Base-by-base conservation (phyloP, 1,140 invertebrate genomes). In the Andricus grossulariae region DNA sequence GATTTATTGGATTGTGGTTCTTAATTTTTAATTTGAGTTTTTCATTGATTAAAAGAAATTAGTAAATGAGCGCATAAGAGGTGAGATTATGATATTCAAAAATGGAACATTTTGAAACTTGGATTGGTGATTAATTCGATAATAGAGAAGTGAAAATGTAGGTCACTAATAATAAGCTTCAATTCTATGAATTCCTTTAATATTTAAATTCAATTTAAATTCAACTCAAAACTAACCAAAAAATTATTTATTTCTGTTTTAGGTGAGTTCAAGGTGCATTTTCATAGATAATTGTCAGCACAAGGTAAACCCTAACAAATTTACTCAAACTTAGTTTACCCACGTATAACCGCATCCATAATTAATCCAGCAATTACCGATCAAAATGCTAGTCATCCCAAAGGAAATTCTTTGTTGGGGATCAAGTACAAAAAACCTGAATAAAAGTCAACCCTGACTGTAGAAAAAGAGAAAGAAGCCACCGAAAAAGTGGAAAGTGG, bases 281-380 rank as follows among this genome's bases (percentile, higher is more conserved):
- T 19, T 60, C 15, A 32, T 54, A n/a, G 13, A 79, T 45, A 80
- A 81, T 57, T 57, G 57, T 25, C 75, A 82, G 80, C 82, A 78
- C 50, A 73, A 85, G 83, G 84, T 81, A 76, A 84, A 70, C 73
- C 50, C 15, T 51, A 50, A 66, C 57, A 25, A 72, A 51, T 49
- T 50, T 52, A 45, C 70, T 45, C 12, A 25, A 54, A 70, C 60
- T 76, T 60, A 13, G 19, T 18, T 54, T 15, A 51, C 54, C 79
- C 49, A 55, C 50, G 60, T 52, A 50, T 45, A 75, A 50, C 70
- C 57, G 57, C 70, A 70, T 86, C 72, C 80, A 87, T 88, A 87
- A 89, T 89, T 88, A 88, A 89, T 87, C 85, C 76, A 77, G 82
- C 83, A 89, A 88, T 89, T 87, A 88, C 75, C 84, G 83, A 89